Base-by-base conservation (phyloP, 1,140 invertebrate genomes). In the Dinoponera quadriceps region DNA sequence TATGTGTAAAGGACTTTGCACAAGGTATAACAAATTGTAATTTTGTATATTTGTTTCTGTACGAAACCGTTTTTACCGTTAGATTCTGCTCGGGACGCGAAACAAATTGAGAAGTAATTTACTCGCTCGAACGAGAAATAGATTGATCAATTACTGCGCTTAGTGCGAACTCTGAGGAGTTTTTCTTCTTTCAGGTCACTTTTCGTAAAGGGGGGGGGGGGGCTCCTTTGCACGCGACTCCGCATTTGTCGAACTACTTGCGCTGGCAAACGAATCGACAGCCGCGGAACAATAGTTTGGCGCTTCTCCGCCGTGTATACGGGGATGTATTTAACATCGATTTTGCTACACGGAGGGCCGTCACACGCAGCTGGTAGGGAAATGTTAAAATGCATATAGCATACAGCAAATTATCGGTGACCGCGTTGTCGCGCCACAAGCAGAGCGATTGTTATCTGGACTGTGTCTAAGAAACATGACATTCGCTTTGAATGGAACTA, bases 261-360 rank as follows among this genome's bases (percentile, higher is more conserved):
- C 57, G 82, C 59, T 51, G 75, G 44, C 86, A 65, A 88, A 88
- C 86, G 83, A 85, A 88, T 87, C 68, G 74, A 71, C 29, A 60
- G 20, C 13, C 27, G 44, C 74, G 82, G 51, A 68, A 85, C 86
- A 88, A 88, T 87, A 78, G 83, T 75, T 71, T 48, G 82, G 54
- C 71, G 48, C 65, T 81, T 51, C 57, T 60, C 38, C 48, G 71
- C 20, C 69, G 48, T 72, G 80, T 73, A 62, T 60, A 75, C 77
- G 48, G 27, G 49, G 65, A 85, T 85, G 51, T n/a, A n/a, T 80
- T 73, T 69, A 73, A 73, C 20, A 84, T 87, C 72, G 75, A 88
- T 88, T 77, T 68, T 11, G 38, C 14, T 57, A 69, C 72, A 60
- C 71, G 73, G 82, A 88, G 68, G 68, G 85, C 81, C 51, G 44